phyloP scores from a whole-genome alignment of 2,797 vertebrate species.

The Eulemur rubriventer region DNA sequence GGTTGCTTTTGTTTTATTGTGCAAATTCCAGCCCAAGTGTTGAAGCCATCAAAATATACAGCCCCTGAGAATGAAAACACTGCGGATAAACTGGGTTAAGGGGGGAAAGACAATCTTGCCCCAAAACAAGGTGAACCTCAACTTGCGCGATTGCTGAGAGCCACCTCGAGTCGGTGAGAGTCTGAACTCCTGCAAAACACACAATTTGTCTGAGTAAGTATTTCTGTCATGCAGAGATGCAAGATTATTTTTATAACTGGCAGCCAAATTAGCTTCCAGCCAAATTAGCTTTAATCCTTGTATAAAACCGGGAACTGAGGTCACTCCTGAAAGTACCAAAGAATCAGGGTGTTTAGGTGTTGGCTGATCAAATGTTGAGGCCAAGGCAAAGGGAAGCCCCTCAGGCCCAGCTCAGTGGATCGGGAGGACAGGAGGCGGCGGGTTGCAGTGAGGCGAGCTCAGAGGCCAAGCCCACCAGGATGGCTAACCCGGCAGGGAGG shows the following conservation, averaged over 20 bases:
- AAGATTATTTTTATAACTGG: conserved; percentile 70
- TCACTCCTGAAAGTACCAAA: background rate
- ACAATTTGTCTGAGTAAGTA: conserved; percentile 63
- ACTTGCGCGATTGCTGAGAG: background rate
- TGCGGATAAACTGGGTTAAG: background rate
- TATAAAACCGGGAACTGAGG: background rate
- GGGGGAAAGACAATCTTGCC: background rate
- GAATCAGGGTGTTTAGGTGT: fast-evolving
- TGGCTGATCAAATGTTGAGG: background rate
- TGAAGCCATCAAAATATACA: conserved; percentile 37
- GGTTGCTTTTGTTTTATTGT: background rate
- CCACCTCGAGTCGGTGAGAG: conserved; percentile 36
- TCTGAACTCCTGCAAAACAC: conserved; percentile 53
- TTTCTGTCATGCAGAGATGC: conserved; percentile 70
- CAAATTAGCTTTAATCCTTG: conserved; percentile 37
- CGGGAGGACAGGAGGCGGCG: background rate
- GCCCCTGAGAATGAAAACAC: conserved; percentile 64
- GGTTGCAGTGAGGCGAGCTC: fast-evolving
- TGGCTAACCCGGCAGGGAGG: fast-evolving
- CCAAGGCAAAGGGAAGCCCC: background rate
- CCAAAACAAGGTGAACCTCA: conserved; percentile 43
- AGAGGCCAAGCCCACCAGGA: too few relatives aligned
- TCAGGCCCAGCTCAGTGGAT: background rate
- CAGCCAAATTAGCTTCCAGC: conserved; percentile 49
- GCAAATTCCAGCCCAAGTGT: background rate